phyloP scores from a whole-genome alignment of 2,797 vertebrate species.

The Premnoplex brunnescens region DNA sequence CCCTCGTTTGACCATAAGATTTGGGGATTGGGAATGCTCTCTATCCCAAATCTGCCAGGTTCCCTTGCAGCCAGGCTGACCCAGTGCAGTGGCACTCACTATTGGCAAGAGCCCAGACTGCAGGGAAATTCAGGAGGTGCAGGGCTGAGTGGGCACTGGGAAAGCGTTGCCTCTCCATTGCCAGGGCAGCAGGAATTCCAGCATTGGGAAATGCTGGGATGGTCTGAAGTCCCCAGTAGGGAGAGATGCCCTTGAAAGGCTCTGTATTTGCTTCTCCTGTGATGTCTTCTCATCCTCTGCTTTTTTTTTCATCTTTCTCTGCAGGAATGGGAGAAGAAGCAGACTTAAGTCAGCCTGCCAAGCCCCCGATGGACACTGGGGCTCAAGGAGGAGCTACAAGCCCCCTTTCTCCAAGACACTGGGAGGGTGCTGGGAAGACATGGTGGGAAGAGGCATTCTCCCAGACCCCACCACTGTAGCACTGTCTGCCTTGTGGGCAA shows the following conservation, averaged over 20 bases:
- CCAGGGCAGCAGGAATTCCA: neutral
- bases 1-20: neutral
- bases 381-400: neutral
- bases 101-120: neutral
- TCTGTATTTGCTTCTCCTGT: neutral
- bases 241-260: neutral
- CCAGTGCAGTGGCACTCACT: neutral
- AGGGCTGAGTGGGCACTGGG: neutral
- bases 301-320: slow-evolving; percentile 27
- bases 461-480: neutral
- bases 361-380: neutral
- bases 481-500: neutral
- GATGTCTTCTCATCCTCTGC: neutral
- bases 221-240: neutral
- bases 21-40: neutral
- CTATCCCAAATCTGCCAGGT: neutral
- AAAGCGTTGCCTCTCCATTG: neutral
- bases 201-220: neutral
- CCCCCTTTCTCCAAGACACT: slow-evolving; percentile 27
- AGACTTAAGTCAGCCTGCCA: slow-evolving; percentile 76
- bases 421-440: neutral
- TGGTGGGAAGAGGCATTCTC: neutral
- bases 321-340: slow-evolving; percentile 96
- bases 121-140: neutral
- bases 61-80: neutral